These are phyloP conservation scores for Rattus norvegicus DNA, from an alignment of 2,113 vertebrate species.

Conservation along the genomic window DNA sequence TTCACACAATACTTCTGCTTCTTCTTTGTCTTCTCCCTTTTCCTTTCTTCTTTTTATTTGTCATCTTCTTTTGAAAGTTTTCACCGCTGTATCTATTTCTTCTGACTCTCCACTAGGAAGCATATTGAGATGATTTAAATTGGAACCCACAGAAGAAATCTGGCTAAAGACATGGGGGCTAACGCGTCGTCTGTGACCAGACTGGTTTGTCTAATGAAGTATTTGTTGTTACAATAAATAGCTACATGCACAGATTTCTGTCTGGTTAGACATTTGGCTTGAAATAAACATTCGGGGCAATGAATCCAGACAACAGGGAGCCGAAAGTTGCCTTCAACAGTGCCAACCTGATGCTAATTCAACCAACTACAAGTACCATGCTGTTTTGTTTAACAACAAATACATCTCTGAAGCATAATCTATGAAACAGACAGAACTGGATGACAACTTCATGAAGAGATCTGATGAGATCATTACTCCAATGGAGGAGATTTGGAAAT, in stretches of 20 bases:
- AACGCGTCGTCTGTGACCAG: slow-evolving; percentile 60
- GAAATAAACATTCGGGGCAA: slow-evolving; percentile 70
- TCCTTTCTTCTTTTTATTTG: no score
- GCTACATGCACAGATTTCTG: slow-evolving; percentile 41
- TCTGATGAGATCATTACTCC: slow-evolving; percentile 36
- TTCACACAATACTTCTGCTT: slow-evolving; percentile 54
- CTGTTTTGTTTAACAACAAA: slow-evolving; percentile 73
- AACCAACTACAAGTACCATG: slow-evolving; percentile 39
- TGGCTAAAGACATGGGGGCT: slow-evolving; percentile 40
- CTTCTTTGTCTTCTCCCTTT: no score
- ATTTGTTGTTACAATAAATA: slow-evolving; percentile 72
- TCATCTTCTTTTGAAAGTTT: neutral
- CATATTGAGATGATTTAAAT: slow-evolving; percentile 72
- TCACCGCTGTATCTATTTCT: slow-evolving; percentile 43
- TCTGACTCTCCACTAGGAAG: slow-evolving; percentile 18
- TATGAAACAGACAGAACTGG: slow-evolving; percentile 50
- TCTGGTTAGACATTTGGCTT: slow-evolving; percentile 61
- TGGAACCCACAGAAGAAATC: slow-evolving; percentile 60
- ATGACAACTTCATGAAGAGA: slow-evolving; percentile 47
- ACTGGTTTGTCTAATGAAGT: slow-evolving; percentile 73
- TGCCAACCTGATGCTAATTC: slow-evolving; percentile 58
- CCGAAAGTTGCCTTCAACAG: slow-evolving; percentile 69
- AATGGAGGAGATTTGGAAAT: neutral
- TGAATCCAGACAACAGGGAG: slow-evolving; percentile 57
- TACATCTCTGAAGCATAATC: neutral